Conservation (phyloP, 1,140 invertebrate genomes). For the Cydia strobilella region DNA sequence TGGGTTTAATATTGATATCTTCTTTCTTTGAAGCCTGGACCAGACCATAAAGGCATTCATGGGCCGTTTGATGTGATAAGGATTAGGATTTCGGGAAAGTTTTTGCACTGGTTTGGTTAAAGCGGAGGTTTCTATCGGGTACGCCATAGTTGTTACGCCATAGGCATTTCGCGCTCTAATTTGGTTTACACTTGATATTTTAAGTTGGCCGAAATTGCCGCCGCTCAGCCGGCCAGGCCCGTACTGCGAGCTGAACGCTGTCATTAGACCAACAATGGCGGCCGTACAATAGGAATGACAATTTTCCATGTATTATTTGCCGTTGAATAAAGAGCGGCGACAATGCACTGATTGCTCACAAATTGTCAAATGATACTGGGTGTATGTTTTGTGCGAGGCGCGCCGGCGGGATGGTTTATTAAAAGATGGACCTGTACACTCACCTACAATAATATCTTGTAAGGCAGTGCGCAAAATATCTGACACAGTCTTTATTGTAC, state of each 20-base stretch:
- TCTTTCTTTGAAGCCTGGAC: constrained; percentile 84
- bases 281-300: constrained; percentile 72
- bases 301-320: constrained; percentile 79
- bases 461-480: too few relatives aligned
- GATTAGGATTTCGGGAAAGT: constrained; percentile 61
- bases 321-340: constrained; percentile 77
- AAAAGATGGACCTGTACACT: constrained; percentile 47
- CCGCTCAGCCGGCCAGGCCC: constrained; percentile 48
- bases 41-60: constrained; percentile 89
- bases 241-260: constrained; percentile 72
- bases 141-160: constrained; percentile 51
- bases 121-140: constrained; percentile 50
- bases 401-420: constrained; percentile 65
- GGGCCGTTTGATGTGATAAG: constrained; percentile 83
- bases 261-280: constrained; percentile 75
- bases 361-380: constrained; percentile 79
- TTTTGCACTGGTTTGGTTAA: constrained; percentile 50
- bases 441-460: background rate
- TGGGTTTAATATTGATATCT: constrained; percentile 90
- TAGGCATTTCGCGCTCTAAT: background rate
- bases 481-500: too few relatives aligned
- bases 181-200: constrained; percentile 19
- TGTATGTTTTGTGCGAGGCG: constrained; percentile 73
- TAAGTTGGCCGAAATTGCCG: constrained; percentile 42
- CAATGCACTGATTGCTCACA: constrained; percentile 78